These are phyloP conservation scores for Epinephelus lanceolatus DNA, from an alignment of 2,113 vertebrate species.

Conservation along the genomic window DNA sequence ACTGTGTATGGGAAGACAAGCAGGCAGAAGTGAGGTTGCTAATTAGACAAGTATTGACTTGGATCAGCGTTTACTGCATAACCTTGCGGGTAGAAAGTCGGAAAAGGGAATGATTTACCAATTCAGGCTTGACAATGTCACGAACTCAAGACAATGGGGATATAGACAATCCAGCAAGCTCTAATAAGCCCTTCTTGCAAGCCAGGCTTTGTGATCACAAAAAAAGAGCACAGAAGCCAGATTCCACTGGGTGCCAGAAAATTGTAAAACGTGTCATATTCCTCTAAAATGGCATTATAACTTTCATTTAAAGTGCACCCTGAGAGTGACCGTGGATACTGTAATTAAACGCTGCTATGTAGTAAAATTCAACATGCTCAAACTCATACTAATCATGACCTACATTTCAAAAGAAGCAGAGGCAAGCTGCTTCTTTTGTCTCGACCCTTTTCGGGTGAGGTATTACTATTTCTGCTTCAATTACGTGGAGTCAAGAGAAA, in stretches of 20 bases:
- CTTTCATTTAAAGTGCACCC: neutral
- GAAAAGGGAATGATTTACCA: constrained; percentile 34
- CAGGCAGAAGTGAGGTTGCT: constrained; percentile 42
- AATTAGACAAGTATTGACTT: constrained; percentile 68
- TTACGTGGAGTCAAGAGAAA: constrained; percentile 28
- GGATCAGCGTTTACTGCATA: constrained; percentile 28
- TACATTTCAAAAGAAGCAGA: constrained; percentile 26
- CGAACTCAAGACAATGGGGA: constrained; percentile 17
- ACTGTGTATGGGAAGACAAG: constrained; percentile 20
- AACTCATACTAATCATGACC: constrained; percentile 27
- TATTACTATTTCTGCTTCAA: constrained; percentile 25
- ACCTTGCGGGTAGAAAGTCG: constrained; percentile 18
- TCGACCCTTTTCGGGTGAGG: constrained; percentile 21
- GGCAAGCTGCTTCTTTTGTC: neutral
- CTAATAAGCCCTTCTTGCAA: constrained; percentile 33
- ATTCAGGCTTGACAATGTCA: constrained; percentile 22
- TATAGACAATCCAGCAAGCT: constrained; percentile 14
- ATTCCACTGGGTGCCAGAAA: constrained; percentile 26
- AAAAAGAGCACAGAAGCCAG: constrained; percentile 10
- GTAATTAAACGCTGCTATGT: constrained; percentile 34
- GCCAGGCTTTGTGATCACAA: constrained; percentile 35
- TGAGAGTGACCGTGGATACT: constrained; percentile 12
- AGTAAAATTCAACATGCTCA: constrained; percentile 36
- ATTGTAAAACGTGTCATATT: constrained; percentile 14
- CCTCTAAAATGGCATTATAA: constrained; percentile 13